Conservation (phyloP, 2,888 invertebrate genomes). For the Sturmia bella region DNA sequence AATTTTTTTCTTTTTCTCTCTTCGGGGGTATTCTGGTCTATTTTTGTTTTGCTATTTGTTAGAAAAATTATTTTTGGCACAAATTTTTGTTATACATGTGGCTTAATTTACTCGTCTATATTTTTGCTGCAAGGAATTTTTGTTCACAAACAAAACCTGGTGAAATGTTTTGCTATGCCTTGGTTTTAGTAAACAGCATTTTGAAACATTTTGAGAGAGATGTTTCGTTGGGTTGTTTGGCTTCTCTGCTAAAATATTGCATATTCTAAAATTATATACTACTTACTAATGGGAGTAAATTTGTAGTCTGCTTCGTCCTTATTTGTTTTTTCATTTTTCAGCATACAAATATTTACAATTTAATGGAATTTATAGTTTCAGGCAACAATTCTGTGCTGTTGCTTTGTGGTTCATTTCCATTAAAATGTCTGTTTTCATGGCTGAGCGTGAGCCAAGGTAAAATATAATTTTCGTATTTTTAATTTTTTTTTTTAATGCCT, state of each 20-base stretch:
- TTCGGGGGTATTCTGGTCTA: background rate
- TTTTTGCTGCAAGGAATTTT: conserved; percentile 15
- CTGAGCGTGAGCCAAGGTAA: conserved; percentile 38
- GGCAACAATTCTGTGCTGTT: conserved; percentile 35
- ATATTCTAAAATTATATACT: conserved; percentile 4
- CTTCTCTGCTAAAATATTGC: background rate
- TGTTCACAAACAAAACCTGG: background rate
- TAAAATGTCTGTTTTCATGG: conserved; percentile 24
- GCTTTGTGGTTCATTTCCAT: conserved; percentile 25
- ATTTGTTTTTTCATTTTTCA: conserved; percentile 15
- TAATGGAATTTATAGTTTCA: conserved; percentile 59
- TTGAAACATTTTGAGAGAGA: too few relatives aligned
- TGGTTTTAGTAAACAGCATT: too few relatives aligned
- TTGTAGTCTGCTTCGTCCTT: conserved; percentile 15
- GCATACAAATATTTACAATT: conserved; percentile 52
- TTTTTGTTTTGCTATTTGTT: background rate
- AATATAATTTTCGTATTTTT: conserved; percentile 3
- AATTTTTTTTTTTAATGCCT: background rate
- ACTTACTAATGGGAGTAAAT: background rate
- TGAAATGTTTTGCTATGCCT: background rate
- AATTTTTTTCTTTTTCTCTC: conserved; percentile 58
- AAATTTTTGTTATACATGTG: conserved; percentile 41
- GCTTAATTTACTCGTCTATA: conserved; percentile 37
- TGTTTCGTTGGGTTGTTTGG: conserved; percentile 17
- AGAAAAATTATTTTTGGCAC: conserved; percentile 48